A percentile compares a stretch with the other conserved stretches of the same genome.
Conservation (phyloP, 1,140 invertebrate genomes). For the Rhyacophila brunnea region DNA sequence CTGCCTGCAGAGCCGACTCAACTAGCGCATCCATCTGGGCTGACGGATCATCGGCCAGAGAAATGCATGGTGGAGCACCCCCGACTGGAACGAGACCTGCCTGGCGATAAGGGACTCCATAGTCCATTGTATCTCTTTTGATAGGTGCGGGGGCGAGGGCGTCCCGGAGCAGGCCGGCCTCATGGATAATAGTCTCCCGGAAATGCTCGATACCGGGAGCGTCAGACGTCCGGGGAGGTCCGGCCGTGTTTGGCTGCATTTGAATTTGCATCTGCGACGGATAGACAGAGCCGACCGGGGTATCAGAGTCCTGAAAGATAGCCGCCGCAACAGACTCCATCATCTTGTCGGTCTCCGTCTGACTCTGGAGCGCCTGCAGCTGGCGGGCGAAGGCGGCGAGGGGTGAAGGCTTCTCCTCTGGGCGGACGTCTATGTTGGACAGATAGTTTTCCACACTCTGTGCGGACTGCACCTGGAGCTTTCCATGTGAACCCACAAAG, state of each 20-base stretch:
- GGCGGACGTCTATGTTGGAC: constrained; percentile 51
- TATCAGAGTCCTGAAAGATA: constrained; percentile 48
- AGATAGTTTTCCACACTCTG: constrained; percentile 62
- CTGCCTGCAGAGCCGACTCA: constrained; percentile 52
- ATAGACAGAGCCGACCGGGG: not conserved
- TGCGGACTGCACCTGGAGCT: constrained; percentile 56
- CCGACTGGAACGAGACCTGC: constrained; percentile 48
- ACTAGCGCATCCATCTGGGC: constrained; percentile 51
- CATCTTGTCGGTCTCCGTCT: constrained; percentile 53
- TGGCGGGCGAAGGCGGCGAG: constrained; percentile 47
- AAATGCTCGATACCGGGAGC: constrained; percentile 21
- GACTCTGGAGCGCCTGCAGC: constrained; percentile 50
- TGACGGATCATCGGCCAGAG: constrained; percentile 38
- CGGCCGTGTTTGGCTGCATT: no score
- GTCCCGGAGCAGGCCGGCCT: not conserved
- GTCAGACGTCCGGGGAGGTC: constrained; percentile 39
- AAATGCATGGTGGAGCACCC: constrained; percentile 40
- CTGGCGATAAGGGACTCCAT: constrained; percentile 14
- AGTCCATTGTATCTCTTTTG: constrained; percentile 33
- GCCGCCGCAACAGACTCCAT: constrained; percentile 52
- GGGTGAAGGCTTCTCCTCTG: constrained; percentile 38
- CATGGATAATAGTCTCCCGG: constrained; percentile 28
- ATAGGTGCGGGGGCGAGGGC: no score
- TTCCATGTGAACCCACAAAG: constrained; percentile 42
- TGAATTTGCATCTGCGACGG: not conserved